phyloP scores from a whole-genome alignment of 2,113 vertebrate species.

The Bombycilla garrulus region DNA sequence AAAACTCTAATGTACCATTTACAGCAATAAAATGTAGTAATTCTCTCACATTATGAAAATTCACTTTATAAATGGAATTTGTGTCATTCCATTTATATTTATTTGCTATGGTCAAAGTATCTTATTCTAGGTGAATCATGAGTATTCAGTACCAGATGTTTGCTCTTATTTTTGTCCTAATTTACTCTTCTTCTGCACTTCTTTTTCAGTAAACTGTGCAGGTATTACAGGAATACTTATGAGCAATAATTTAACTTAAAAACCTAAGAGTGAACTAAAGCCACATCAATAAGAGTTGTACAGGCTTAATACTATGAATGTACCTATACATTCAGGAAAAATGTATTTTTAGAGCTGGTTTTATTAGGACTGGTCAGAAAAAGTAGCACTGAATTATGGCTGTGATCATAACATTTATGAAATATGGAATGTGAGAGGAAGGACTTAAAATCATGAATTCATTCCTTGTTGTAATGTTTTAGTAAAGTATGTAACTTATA shows the following conservation, averaged over 20 bases:
- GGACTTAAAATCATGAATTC: not conserved
- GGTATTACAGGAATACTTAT: not conserved
- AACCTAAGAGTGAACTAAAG: not conserved
- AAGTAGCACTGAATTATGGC: not conserved
- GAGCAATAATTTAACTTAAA: not conserved
- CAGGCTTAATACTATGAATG: not conserved
- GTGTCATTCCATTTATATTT: not conserved
- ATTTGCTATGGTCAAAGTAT: slow-evolving; percentile 4
- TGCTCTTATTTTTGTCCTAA: not conserved
- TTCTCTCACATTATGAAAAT: not conserved
- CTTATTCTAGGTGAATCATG: not conserved
- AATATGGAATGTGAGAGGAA: not conserved
- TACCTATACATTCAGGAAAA: not conserved
- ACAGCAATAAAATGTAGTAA: not conserved
- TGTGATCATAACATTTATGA: not conserved
- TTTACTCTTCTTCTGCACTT: not conserved
- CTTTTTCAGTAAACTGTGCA: not conserved
- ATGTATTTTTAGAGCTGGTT: not conserved
- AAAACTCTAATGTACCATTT: not conserved
- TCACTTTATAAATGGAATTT: slow-evolving; percentile 16
- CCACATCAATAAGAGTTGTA: not conserved
- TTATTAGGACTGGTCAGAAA: not conserved
- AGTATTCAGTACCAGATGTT: not conserved
- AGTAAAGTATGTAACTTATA: not conserved
- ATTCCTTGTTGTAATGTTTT: not conserved